Evolutionary conservation across 2,113 vertebrate genomes (phyloP).

Genomic region (Cynoglossus semilaevis): DNA sequence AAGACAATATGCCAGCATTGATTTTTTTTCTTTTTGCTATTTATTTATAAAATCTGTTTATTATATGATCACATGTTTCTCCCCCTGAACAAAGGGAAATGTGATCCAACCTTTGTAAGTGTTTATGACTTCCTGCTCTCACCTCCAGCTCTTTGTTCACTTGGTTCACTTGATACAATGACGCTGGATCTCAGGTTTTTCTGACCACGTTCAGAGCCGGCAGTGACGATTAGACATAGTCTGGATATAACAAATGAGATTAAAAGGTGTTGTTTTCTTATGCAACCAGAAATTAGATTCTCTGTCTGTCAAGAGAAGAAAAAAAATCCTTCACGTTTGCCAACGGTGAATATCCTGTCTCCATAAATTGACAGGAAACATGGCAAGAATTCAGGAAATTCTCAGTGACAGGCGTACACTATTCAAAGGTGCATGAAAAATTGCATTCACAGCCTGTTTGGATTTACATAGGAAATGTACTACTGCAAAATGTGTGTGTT

Average conservation of each 20-base stretch:
- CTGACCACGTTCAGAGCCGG: slow-evolving; percentile 25
- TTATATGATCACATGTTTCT: background rate
- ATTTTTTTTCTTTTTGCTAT: background rate
- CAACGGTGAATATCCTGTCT: slow-evolving; percentile 1
- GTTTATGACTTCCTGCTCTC: slow-evolving; percentile 12
- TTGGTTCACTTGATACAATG: slow-evolving; percentile 12
- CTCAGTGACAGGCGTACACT: slow-evolving; percentile 27
- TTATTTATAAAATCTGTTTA: background rate
- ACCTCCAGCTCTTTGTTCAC: slow-evolving; percentile 15
- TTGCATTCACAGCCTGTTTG: slow-evolving; percentile 19
- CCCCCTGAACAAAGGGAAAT: background rate
- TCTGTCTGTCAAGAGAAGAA: background rate
- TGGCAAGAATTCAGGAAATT: slow-evolving; percentile 21
- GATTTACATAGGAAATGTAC: slow-evolving; percentile 10
- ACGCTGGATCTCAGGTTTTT: slow-evolving; percentile 6
- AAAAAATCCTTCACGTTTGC: background rate
- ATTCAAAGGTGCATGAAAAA: slow-evolving; percentile 11
- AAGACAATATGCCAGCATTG: background rate
- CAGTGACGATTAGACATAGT: background rate
- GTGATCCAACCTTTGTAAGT: background rate
- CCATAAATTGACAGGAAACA: slow-evolving; percentile 19
- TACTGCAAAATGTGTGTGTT: background rate
- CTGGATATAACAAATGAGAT: slow-evolving; percentile 3
- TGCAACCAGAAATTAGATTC: slow-evolving; percentile 5
- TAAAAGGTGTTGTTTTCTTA: slow-evolving; percentile 14